Base-by-base conservation (phyloP, 1,140 invertebrate genomes). In the Anthonomus grandis region DNA sequence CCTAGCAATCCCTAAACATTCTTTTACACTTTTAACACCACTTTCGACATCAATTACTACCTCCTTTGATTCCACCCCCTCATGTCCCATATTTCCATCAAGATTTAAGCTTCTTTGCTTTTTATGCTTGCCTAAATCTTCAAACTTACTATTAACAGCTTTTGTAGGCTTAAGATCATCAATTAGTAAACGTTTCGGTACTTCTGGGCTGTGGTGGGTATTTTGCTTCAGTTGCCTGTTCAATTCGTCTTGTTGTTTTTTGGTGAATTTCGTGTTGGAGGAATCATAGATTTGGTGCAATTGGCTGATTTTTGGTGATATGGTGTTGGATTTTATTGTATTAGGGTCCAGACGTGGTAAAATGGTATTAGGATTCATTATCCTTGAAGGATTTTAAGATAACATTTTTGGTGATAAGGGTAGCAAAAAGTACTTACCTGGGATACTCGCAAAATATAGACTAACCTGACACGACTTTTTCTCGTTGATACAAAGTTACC, bases 271-370 rank as follows among this genome's bases (percentile, higher is more conserved):
- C 19, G 18, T 22, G 15, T 41, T 39, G 18, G 24, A 13, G 17
- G 21, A 21, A 22, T 23, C 37, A 39, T 57, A 50, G 4, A 50
- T 44, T 24, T 57, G 38, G 17, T 45, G 46, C 6, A 57, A 22
- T 19, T 57, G 55, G 21, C 47, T 57, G n/a, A 57, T 57, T 50
- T 57, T 57, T 12, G 55, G 37, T 12, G 55, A 57, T 34, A 57
- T 50, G 1, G 25, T 47, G 25, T 57, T 54, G 19, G 34, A 12
- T 41, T 47, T 38, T 10, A 37, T 36, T 19, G 25, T 5, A 24
- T 48, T 12, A 13, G 54, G 44, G 23, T 56, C 54, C 13, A 48
- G 10, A 25, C 54, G 25, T 8, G 54, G 54, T 23, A 31, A 27
- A 23, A 34, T n/a, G 37, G 46, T 13, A 21, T 50, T 19, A 39